Evolutionary conservation across 2,113 vertebrate species (phyloP).

Genomic region (Chionomys nivalis): DNA sequence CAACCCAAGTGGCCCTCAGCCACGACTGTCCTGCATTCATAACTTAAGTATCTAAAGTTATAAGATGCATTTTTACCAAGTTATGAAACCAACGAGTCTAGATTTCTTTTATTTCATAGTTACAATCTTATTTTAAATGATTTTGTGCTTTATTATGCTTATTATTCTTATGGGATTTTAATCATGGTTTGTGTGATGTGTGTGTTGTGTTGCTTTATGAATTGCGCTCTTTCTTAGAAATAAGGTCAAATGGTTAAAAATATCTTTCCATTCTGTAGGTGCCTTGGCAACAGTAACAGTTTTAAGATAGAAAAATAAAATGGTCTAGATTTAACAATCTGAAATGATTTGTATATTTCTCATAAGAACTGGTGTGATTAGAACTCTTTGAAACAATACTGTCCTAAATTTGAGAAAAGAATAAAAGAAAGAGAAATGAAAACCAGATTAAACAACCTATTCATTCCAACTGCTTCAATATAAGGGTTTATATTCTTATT

Average conservation of each 20-base stretch:
- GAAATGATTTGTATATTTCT: background rate
- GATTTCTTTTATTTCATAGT: background rate
- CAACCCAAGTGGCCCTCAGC: background rate
- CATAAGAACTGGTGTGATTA: background rate
- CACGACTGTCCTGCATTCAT: background rate
- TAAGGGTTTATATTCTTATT: background rate
- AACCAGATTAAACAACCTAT: background rate
- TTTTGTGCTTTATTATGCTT: background rate
- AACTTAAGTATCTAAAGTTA: background rate
- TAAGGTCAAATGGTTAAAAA: constrained; percentile 37
- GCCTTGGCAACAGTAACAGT: background rate
- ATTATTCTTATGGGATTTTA: background rate
- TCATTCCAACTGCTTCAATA: background rate
- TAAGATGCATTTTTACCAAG: background rate
- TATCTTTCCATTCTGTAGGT: background rate
- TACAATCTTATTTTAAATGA: background rate
- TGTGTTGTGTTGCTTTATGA: background rate
- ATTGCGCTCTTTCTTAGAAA: background rate
- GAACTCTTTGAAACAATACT: background rate
- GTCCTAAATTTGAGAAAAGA: constrained; percentile 20
- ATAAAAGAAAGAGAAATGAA: constrained; percentile 21
- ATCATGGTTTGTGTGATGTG: background rate
- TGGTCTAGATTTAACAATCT: background rate
- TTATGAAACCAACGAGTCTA: background rate
- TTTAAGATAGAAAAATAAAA: background rate